These are phyloP conservation scores for Syndactyla subalaris DNA, from an alignment of 2,797 vertebrate species.

Conservation along the genomic window DNA sequence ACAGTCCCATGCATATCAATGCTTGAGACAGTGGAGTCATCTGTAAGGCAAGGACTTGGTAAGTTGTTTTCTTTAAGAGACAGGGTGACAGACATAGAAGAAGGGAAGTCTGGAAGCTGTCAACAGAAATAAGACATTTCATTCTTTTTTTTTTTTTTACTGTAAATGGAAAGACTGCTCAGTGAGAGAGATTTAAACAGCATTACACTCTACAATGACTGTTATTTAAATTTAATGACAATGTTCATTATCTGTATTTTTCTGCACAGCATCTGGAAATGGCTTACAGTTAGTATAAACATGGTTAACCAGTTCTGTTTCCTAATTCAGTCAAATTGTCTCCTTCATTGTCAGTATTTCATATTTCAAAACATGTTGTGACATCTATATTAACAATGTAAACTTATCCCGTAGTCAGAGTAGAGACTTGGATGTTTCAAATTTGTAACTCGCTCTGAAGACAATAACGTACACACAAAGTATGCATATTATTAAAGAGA, in stretches of 20 bases:
- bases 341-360: background rate
- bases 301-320: background rate
- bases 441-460: background rate
- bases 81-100: background rate
- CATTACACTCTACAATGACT: background rate
- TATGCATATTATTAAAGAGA: background rate
- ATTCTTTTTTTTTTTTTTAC: background rate
- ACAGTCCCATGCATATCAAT: background rate
- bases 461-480: background rate
- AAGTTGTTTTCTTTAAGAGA: background rate
- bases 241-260: background rate
- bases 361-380: background rate
- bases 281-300: background rate
- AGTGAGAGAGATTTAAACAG: background rate
- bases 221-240: background rate
- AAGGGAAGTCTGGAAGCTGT: background rate
- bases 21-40: background rate
- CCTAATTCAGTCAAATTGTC: background rate
- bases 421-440: background rate
- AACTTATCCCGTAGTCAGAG: background rate
- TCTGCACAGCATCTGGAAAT: background rate
- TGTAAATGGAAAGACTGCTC: background rate
- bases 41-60: background rate
- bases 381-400: background rate
- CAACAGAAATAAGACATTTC: background rate